Evolutionary conservation across 2,113 vertebrate genomes (phyloP).

Genomic region (Stomatorhinus ivindoensis): DNA sequence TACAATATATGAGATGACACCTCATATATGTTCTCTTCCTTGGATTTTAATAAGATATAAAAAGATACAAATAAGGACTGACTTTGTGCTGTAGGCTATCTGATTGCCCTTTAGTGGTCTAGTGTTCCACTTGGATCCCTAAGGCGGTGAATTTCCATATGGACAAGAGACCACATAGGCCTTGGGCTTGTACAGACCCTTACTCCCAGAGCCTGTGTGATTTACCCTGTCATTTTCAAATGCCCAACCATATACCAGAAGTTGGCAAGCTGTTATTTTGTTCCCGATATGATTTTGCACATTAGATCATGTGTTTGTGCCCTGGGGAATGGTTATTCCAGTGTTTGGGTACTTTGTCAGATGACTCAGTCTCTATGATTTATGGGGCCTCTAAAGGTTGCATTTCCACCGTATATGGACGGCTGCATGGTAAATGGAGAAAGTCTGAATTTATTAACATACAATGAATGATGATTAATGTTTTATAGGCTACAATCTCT

Average conservation of each 20-base stretch:
- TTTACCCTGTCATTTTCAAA: slow-evolving; percentile 41
- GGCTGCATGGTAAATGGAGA: slow-evolving; percentile 73
- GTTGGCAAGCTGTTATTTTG: slow-evolving; percentile 43
- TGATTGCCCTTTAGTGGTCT: not conserved
- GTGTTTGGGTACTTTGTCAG: slow-evolving; percentile 74
- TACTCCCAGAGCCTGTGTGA: slow-evolving; percentile 41
- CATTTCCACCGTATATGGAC: slow-evolving; percentile 65
- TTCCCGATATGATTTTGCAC: slow-evolving; percentile 60
- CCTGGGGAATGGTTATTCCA: slow-evolving; percentile 61
- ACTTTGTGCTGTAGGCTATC: slow-evolving; percentile 29
- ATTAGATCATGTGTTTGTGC: slow-evolving; percentile 68
- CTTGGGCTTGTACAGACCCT: slow-evolving; percentile 38
- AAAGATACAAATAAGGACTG: slow-evolving; percentile 43
- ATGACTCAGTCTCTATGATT: slow-evolving; percentile 67
- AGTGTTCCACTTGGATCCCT: not conserved
- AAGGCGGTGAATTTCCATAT: slow-evolving; percentile 20
- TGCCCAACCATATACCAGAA: slow-evolving; percentile 27
- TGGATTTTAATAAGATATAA: slow-evolving; percentile 39
- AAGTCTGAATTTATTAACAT: slow-evolving; percentile 81
- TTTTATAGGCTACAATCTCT: slow-evolving; percentile 69
- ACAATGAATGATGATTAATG: slow-evolving; percentile 81
- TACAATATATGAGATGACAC: slow-evolving; percentile 22
- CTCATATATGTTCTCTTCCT: slow-evolving; percentile 11
- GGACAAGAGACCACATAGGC: slow-evolving; percentile 33
- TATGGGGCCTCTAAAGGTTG: slow-evolving; percentile 73